Evolutionary conservation across 2,888 invertebrate genomes (phyloP), one percentile per base, ranked within the genome.

Genomic region (Agriopis marginaria): DNA sequence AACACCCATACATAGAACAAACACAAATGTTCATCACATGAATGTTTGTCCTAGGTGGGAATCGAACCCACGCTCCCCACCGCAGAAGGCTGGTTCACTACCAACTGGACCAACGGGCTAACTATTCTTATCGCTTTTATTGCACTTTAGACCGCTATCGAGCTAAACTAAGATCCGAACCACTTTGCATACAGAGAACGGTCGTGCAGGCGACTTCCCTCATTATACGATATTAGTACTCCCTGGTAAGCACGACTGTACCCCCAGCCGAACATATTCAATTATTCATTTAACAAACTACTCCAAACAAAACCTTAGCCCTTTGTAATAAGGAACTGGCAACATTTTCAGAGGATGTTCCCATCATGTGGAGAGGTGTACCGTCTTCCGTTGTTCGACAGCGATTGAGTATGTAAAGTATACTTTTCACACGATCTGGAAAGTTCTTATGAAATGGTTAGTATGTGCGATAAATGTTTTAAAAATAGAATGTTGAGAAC

Each of bases 201-300:
- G 66, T 73, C 75, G 73, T 76, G 73, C 74, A 64, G 71, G 66
- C 77, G 58, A 78, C 80, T 78, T 81, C 79, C 82, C 79, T 78
- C 70, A 80, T 81, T 82, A 82, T 70, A 55, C 44, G 73, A 76
- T 73, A 79, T 75, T 76, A 75, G 66, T 72, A 71, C 73, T 68
- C 73, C 42, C 47, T 59, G 58, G 63, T 64, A 62, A 63, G 62
- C 69, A 60, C 61, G 63, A 71, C 63, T 67, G n/a, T 54, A 66
- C 66, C 60, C 54, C 44, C 44, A 49, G 4, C 45, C 42, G 23
- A 42, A 17, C 62, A 63, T 54, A 14, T 56, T 55, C 58, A 45
- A 8, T 32, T 54, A 14, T 56, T 55, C 58, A 45, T 11, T 32
- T 51, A 51, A 42, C 50, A 47, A 55, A 53, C 42, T 32, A 56